Evolutionary conservation across 2,888 invertebrate species (phyloP), one percentile per base, ranked within the genome.

Genomic region (Melanargia galathea): DNA sequence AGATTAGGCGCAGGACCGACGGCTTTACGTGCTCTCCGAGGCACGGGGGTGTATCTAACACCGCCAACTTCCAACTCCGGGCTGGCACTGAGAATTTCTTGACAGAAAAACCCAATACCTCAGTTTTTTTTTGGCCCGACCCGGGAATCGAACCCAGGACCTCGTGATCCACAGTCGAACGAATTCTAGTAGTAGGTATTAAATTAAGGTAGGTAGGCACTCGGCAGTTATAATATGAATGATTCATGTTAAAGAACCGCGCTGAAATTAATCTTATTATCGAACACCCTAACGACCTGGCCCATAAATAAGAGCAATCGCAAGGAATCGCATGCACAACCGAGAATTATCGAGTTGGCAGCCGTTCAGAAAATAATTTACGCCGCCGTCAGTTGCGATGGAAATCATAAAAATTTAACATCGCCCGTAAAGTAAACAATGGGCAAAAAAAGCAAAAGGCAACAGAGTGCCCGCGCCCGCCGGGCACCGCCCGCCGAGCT

Each of bases 401-500:
- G 83, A 82, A 84, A 86, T 86, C 87, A 84, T 89, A 90, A 89
- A 89, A 83, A 77, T 85, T 84, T 81, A 82, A 83, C 81, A 83
- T 81, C 82, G 81, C 73, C 81, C 78, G 84, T 85, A 84, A 88
- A 90, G 86, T 85, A 90, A 91, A 91, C 90, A 91, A 90, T 90
- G 87, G 86, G 76, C 74, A 87, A 89, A 90, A 89, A 83, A 84
- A 86, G 79, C 79, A 65, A 66, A 58, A 66, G 68, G 68, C 70
- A 70, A 69, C 68, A 70, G 61, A 62, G 57, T 48, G 48, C 69
- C 72, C 69, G n/a, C 72, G 69, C 69, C 71, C 68, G 62, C 33
- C 58, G 69, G 70, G 70, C 66, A 62, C 67, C 67, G 70, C 70
- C 67, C 65, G 70, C 62, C 64, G 69, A 43, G 69, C 64, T 52